Evolutionary conservation across 2,888 invertebrate genomes (phyloP).

Genomic region (Blastobasis lacticolella): DNA sequence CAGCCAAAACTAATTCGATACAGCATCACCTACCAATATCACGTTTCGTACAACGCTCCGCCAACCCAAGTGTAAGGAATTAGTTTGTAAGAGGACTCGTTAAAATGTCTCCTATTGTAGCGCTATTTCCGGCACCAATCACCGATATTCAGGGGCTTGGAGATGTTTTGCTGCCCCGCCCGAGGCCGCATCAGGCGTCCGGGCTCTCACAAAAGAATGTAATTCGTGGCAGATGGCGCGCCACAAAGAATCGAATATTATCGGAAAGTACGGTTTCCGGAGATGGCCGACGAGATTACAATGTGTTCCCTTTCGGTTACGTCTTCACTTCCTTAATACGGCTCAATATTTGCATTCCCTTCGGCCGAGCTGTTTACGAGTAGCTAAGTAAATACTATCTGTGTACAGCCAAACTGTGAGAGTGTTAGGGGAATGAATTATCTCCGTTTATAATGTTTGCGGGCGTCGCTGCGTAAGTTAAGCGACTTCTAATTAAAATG

Average conservation of each 20-base stretch:
- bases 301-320: slow-evolving; percentile 18
- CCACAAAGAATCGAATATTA: slow-evolving; percentile 45
- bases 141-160: neutral
- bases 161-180: slow-evolving; percentile 16
- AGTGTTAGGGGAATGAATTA: no score
- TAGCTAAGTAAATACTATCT: no score
- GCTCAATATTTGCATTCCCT: slow-evolving; percentile 4
- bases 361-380: neutral
- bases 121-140: neutral
- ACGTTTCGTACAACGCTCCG: neutral
- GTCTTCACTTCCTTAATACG: slow-evolving; percentile 4
- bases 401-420: no score
- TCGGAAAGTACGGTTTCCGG: slow-evolving; percentile 22
- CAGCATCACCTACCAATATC: no score
- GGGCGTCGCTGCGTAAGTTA: no score
- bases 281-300: slow-evolving; percentile 24
- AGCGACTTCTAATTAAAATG: no score
- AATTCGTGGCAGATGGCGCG: slow-evolving; percentile 48
- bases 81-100: neutral
- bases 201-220: slow-evolving; percentile 43
- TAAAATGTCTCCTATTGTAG: neutral
- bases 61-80: neutral
- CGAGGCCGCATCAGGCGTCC: slow-evolving; percentile 34
- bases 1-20: no score
- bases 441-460: no score